Percentiles rank a stretch among this genome's conserved stretches.
Conservation (phyloP, 2,797 vertebrate species). For the Odontamblyopus rebecca region DNA sequence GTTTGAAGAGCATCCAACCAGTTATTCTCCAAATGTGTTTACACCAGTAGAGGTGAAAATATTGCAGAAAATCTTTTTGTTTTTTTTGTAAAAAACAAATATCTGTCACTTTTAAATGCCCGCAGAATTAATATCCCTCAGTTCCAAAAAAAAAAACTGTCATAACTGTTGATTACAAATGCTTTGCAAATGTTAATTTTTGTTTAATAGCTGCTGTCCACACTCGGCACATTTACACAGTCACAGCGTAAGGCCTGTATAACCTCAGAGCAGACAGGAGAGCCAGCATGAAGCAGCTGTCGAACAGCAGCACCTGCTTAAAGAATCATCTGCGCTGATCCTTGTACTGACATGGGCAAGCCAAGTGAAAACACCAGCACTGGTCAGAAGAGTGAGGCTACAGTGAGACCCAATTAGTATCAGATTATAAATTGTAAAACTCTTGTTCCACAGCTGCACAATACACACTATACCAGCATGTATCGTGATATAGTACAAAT, state of each 20-base stretch:
- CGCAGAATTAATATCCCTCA: background rate
- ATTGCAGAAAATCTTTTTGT: no score
- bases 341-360: constrained; percentile 16
- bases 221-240: constrained; percentile 19
- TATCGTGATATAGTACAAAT: constrained; percentile 50
- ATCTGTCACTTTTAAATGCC: background rate
- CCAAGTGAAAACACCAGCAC: constrained; percentile 49
- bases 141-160: background rate
- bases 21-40: background rate
- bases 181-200: background rate
- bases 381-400: constrained; percentile 45
- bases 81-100: background rate
- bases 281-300: constrained; percentile 66
- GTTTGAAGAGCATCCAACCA: background rate
- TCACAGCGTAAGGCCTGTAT: constrained; percentile 29
- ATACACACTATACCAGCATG: constrained; percentile 35
- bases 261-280: constrained; percentile 48
- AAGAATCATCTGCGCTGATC: constrained; percentile 66
- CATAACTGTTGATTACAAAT: background rate
- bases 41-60: no score
- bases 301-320: constrained; percentile 69
- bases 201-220: background rate
- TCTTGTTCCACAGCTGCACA: constrained; percentile 28
- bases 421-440: constrained; percentile 66
- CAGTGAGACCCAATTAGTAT: constrained; percentile 53